These are phyloP conservation scores for Torymus auratus DNA, from an alignment of 2,888 invertebrate species.

Conservation along the genomic window DNA sequence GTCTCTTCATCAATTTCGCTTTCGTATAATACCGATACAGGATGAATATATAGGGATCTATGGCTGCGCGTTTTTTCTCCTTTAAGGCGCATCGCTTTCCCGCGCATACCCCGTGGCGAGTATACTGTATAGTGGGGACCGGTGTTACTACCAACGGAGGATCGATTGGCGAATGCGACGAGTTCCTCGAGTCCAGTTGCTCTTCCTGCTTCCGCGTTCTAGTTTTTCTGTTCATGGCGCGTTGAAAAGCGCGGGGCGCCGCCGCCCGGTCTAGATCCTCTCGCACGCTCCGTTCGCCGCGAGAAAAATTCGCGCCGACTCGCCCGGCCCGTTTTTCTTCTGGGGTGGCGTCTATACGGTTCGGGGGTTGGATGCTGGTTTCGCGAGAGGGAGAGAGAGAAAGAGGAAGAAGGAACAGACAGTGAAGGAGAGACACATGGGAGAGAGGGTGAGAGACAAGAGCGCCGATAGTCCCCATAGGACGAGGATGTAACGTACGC, in stretches of 20 bases:
- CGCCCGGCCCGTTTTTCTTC: conserved; percentile 7
- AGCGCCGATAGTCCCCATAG: conserved; percentile 8
- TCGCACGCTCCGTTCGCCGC: not conserved
- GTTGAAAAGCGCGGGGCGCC: not conserved
- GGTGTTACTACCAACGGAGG: not conserved
- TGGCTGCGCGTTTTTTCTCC: not conserved
- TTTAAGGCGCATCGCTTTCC: not conserved
- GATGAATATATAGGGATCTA: not conserved
- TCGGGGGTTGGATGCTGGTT: conserved; percentile 41
- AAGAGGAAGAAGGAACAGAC: not conserved
- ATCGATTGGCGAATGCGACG: conserved; percentile 24
- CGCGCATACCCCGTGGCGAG: not conserved
- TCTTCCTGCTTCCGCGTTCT: conserved; percentile 48
- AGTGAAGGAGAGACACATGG: conserved; percentile 14
- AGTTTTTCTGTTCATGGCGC: conserved; percentile 39
- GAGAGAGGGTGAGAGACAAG: conserved; percentile 57
- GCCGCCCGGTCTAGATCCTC: too few species aligned
- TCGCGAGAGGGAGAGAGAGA: conserved; percentile 18
- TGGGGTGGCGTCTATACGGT: conserved; percentile 22
- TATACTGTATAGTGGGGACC: conserved; percentile 4
- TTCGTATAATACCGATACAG: not conserved
- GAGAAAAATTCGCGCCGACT: too few species aligned
- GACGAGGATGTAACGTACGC: not conserved
- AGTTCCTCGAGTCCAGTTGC: conserved; percentile 35
- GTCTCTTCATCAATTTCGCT: conserved; percentile 40